phyloP scores from a whole-genome alignment of 2,797 vertebrate species.

The Sebastes hopkinsi region DNA sequence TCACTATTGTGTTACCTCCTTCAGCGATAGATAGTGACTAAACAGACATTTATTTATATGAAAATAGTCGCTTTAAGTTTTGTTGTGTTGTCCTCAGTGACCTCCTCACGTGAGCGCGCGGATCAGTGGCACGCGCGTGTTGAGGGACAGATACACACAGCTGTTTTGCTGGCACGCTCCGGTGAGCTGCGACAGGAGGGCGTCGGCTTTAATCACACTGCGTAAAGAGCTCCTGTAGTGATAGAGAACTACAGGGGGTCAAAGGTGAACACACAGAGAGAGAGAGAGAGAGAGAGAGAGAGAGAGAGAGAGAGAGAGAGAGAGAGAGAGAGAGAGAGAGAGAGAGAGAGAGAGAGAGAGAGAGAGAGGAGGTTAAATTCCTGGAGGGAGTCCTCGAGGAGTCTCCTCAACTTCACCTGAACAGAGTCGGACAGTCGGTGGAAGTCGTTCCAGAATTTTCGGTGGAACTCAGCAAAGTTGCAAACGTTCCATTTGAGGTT shows the following conservation, averaged over 20 bases:
- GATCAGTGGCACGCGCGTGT: background rate
- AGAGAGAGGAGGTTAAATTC: rapidly evolving
- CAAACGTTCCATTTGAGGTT: background rate
- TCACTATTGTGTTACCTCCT: no score
- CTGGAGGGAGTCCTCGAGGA: background rate
- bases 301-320: no score
- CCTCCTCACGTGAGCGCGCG: background rate
- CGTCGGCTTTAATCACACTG: slow-evolving; percentile 22
- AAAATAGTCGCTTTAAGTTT: no score
- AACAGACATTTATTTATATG: no score
- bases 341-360: no score
- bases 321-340: no score
- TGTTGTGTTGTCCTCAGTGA: no score
- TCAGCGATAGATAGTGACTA: no score
- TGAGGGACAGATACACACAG: slow-evolving; percentile 28
- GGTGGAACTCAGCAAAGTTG: background rate
- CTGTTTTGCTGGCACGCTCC: slow-evolving; percentile 42
- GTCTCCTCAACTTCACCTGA: background rate
- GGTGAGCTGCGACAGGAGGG: slow-evolving; percentile 19
- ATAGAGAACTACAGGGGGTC: background rate
- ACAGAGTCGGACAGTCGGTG: background rate
- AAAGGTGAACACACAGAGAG: background rate
- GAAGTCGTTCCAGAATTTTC: no score
- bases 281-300: no score
- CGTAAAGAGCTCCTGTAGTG: background rate